Conservation (phyloP, 1,140 invertebrate species). For the Drosophila leontia region DNA sequence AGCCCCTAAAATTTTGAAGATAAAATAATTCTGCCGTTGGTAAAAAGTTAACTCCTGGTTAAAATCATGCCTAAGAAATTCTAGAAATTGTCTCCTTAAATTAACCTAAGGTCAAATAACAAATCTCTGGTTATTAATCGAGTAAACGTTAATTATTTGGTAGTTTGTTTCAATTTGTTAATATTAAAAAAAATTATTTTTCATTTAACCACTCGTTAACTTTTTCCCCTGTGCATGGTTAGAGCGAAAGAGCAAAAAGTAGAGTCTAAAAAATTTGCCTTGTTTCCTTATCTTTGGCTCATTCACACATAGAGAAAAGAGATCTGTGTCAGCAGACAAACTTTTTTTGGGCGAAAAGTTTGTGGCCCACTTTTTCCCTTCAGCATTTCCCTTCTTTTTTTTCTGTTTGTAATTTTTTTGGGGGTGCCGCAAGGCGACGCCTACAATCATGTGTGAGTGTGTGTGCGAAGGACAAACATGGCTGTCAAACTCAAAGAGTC, state of each 20-base stretch:
- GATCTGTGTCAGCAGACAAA: slow-evolving; percentile 54
- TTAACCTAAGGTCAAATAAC: no score
- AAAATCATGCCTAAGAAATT: no score
- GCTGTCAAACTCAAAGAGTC: slow-evolving; percentile 57
- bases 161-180: no score
- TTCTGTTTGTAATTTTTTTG: slow-evolving; percentile 12
- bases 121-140: no score
- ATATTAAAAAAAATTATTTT: not conserved
- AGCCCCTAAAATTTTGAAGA: no score
- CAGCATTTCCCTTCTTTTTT: slow-evolving; percentile 1
- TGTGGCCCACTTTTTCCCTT: slow-evolving; percentile 62
- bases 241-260: not conserved
- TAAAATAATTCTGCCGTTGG: no score
- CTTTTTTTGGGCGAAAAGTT: slow-evolving; percentile 61
- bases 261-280: slow-evolving; percentile 12
- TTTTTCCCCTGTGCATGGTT: not conserved
- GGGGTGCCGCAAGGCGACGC: slow-evolving; percentile 56
- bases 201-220: no score
- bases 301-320: slow-evolving; percentile 1
- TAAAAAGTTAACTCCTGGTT: no score
- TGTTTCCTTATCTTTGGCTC: slow-evolving; percentile 11
- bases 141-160: no score
- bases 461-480: slow-evolving; percentile 64
- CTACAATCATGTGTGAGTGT: slow-evolving; percentile 51
- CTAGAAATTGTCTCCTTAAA: no score